phyloP scores from a whole-genome alignment of 2,888 invertebrate species.

The Drosophila algonquin region DNA sequence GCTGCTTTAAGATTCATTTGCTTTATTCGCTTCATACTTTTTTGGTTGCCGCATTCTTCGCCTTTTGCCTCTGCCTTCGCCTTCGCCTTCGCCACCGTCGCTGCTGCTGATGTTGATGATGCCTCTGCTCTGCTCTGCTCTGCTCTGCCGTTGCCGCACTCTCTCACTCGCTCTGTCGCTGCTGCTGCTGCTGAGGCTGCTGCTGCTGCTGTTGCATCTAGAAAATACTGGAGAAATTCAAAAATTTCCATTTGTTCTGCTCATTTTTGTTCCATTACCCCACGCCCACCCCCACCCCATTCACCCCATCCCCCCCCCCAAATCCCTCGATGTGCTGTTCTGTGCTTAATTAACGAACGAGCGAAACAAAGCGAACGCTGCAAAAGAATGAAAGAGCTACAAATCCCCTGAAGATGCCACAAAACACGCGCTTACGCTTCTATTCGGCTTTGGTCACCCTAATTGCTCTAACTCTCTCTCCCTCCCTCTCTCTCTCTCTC shows the following conservation, averaged over 20 bases:
- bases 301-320: neutral
- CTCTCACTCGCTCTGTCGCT: slow-evolving; percentile 1
- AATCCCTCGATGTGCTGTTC: slow-evolving; percentile 66
- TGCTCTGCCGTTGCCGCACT: slow-evolving; percentile 30
- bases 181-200: neutral
- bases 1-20: slow-evolving; percentile 64
- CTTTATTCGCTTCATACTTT: slow-evolving; percentile 56
- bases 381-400: slow-evolving; percentile 32
- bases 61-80: neutral
- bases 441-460: slow-evolving; percentile 65
- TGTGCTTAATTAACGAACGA: slow-evolving; percentile 69
- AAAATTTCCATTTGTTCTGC: slow-evolving; percentile 40
- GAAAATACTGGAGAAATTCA: slow-evolving; percentile 34
- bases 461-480: slow-evolving; percentile 58
- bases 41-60: slow-evolving; percentile 38
- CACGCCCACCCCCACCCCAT: neutral
- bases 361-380: slow-evolving; percentile 39
- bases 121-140: slow-evolving; percentile 24
- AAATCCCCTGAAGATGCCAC: slow-evolving; percentile 53
- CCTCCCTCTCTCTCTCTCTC: slow-evolving; percentile 9
- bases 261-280: slow-evolving; percentile 62
- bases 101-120: slow-evolving; percentile 1
- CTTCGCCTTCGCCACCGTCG: slow-evolving; percentile 23
- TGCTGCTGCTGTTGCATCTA: slow-evolving; percentile 3
- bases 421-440: slow-evolving; percentile 66